Conservation (phyloP, 1,140 invertebrate species). For the Bactericera cockerelli region DNA sequence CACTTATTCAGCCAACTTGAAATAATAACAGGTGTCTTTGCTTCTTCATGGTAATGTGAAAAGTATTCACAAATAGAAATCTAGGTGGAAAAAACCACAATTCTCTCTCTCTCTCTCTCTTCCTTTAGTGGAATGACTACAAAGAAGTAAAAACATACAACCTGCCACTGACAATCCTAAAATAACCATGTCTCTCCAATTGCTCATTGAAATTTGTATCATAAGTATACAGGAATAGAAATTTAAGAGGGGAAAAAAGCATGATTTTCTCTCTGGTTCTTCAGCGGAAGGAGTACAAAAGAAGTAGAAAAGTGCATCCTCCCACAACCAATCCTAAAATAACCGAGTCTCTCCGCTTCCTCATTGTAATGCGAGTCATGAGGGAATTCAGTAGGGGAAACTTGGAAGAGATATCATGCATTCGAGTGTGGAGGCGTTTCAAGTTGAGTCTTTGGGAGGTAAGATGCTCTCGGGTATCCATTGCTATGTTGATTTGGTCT, state of each 20-base stretch:
- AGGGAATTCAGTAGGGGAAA: conserved; percentile 79
- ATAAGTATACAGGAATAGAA: neutral
- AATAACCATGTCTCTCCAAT: conserved; percentile 6
- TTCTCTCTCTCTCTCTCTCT: too few relatives aligned
- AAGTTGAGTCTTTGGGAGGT: conserved; percentile 72
- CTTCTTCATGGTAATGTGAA: too few relatives aligned
- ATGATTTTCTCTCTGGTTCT: neutral
- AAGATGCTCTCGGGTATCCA: conserved; percentile 86
- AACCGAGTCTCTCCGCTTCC: conserved; percentile 80
- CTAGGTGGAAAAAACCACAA: too few relatives aligned
- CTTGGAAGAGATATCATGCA: conserved; percentile 83
- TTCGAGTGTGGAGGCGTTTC: conserved; percentile 76
- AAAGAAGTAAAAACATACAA: too few relatives aligned
- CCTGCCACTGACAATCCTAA: too few relatives aligned
- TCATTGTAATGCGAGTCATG: conserved; percentile 80
- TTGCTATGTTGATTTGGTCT: conserved; percentile 92
- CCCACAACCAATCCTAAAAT: conserved; percentile 72
- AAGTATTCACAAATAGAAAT: too few relatives aligned
- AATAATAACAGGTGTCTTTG: too few relatives aligned
- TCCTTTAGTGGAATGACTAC: too few relatives aligned
- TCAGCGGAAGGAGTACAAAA: conserved; percentile 58
- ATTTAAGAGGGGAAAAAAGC: conserved; percentile 9
- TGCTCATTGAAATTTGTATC: conserved; percentile 8
- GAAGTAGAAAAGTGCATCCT: conserved; percentile 69
- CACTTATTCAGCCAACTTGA: too few relatives aligned